Evolutionary conservation across 2,888 invertebrate genomes (phyloP).

Genomic region (Caenorhabditis sinica): DNA sequence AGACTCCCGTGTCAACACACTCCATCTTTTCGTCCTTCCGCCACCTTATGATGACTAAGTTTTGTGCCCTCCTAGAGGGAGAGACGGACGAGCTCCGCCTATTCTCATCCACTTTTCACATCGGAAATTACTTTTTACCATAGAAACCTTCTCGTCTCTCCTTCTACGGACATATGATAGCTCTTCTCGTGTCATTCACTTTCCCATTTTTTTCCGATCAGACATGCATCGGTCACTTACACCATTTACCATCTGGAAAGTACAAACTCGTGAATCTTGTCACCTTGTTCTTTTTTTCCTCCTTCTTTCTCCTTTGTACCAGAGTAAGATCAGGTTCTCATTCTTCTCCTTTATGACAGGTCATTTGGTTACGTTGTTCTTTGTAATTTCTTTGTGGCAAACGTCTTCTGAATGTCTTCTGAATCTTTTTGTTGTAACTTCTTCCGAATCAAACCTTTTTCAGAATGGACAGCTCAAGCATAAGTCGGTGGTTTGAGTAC

Average conservation of each 20-base stretch:
- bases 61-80: slow-evolving; percentile 15
- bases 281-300: slow-evolving; percentile 9
- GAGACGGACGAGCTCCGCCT: slow-evolving; percentile 10
- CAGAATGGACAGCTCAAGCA: slow-evolving; percentile 40
- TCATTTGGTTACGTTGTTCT: slow-evolving; percentile 36
- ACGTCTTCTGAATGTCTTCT: not conserved
- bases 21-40: slow-evolving; percentile 25
- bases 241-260: slow-evolving; percentile 27
- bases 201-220: slow-evolving; percentile 1
- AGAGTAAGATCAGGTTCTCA: slow-evolving; percentile 40
- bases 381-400: slow-evolving; percentile 9
- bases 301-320: slow-evolving; percentile 10
- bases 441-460: not conserved
- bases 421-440: not conserved
- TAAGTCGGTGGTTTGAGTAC: slow-evolving; percentile 79
- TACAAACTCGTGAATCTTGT: slow-evolving; percentile 44
- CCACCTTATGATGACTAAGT: slow-evolving; percentile 49
- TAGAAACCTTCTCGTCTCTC: slow-evolving; percentile 23
- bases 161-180: slow-evolving; percentile 17
- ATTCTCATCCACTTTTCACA: slow-evolving; percentile 29
- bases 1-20: slow-evolving; percentile 50
- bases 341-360: slow-evolving; percentile 15
- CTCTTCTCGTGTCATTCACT: slow-evolving; percentile 4
- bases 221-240: slow-evolving; percentile 21
- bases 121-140: slow-evolving; percentile 59